Conservation (phyloP, 2,888 invertebrate species). For the Ophion obscuratus region DNA sequence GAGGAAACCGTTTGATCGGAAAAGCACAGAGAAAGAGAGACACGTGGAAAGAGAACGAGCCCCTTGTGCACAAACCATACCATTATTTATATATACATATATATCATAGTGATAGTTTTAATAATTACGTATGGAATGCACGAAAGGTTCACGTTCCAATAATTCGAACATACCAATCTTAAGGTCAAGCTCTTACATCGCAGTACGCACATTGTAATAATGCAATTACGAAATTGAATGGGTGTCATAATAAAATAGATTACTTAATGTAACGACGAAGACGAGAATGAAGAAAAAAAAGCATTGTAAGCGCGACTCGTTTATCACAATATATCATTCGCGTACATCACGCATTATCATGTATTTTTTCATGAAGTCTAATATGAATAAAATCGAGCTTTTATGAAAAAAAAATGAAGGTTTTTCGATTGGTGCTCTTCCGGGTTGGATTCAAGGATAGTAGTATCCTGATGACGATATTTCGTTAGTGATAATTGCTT, state of each 20-base stretch:
- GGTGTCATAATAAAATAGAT: conserved; percentile 55
- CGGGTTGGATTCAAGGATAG: not conserved
- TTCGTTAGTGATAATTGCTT: too few species aligned
- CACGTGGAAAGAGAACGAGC: conserved; percentile 46
- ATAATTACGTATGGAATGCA: conserved; percentile 66
- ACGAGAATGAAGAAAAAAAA: conserved; percentile 21
- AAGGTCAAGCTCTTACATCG: conserved; percentile 54
- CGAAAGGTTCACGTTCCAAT: conserved; percentile 59
- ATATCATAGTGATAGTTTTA: conserved; percentile 67
- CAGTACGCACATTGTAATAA: conserved; percentile 67
- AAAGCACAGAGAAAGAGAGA: not conserved
- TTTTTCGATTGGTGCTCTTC: not conserved
- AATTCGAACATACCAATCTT: conserved; percentile 43
- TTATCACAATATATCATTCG: conserved; percentile 70
- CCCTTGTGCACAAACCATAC: conserved; percentile 64
- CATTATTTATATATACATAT: conserved; percentile 59
- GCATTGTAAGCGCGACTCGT: conserved; percentile 62
- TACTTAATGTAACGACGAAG: conserved; percentile 47
- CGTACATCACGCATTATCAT: conserved; percentile 79
- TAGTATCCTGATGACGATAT: not conserved
- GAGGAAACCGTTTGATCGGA: conserved; percentile 62
- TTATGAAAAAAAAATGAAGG: conserved; percentile 59
- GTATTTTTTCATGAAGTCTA: conserved; percentile 82
- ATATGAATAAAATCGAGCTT: conserved; percentile 79
- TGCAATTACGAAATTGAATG: conserved; percentile 65